Conservation (phyloP, 1,140 invertebrate genomes). For the Drosophila trapezifrons region DNA sequence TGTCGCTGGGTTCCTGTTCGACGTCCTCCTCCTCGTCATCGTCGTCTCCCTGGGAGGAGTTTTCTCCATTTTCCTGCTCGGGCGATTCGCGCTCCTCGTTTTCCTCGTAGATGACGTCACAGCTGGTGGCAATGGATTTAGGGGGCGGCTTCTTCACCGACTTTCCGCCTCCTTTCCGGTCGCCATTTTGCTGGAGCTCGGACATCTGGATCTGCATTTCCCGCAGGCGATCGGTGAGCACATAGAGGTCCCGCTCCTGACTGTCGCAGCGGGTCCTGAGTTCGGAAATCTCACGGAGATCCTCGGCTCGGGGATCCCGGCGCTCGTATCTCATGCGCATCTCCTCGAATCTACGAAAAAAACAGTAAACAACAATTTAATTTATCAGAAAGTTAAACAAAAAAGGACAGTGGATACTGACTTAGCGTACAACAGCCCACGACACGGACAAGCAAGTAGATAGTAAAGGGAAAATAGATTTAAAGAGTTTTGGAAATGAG, state of each 20-base stretch:
- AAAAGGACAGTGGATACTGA: not conserved
- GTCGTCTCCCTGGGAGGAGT: constrained; percentile 30
- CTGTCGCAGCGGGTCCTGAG: constrained; percentile 85
- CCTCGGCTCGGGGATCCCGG: constrained; percentile 85
- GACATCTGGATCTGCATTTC: constrained; percentile 81
- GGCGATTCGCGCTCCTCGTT: constrained; percentile 80
- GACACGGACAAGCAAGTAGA: constrained; percentile 59
- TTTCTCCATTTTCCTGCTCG: constrained; percentile 46
- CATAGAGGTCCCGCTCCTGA: constrained; percentile 86
- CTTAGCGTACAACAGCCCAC: constrained; percentile 44
- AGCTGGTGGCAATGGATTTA: constrained; percentile 79
- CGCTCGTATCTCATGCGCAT: constrained; percentile 85
- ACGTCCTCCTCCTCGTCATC: constrained; percentile 44
- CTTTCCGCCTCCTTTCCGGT: constrained; percentile 22
- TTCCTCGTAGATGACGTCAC: constrained; percentile 84
- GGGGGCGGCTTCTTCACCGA: constrained; percentile 76
- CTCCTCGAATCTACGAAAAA: constrained; percentile 85
- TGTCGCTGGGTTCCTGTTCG: constrained; percentile 70
- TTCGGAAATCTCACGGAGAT: constrained; percentile 85
- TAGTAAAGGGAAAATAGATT: not conserved
- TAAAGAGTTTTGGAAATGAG: not conserved
- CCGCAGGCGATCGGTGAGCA: constrained; percentile 85
- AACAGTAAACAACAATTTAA: not conserved
- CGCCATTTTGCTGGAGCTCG: constrained; percentile 63
- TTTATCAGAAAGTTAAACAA: not conserved